Evolutionary conservation across 2,113 vertebrate species (phyloP).

Genomic region (Indri indri): DNA sequence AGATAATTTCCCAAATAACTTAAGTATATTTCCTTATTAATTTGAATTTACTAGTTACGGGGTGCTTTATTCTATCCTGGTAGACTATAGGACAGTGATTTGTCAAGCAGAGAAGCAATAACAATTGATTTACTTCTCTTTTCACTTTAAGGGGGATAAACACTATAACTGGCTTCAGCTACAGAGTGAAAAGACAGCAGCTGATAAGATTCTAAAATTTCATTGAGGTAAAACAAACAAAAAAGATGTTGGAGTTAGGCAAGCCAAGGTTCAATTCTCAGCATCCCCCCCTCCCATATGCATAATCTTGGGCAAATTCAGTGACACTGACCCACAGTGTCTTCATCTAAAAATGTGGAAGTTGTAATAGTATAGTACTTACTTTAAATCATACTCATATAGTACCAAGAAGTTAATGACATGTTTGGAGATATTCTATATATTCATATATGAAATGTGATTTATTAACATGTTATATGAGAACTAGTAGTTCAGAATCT

Average conservation of each 20-base stretch:
- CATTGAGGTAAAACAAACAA: not conserved
- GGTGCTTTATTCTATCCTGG: not conserved
- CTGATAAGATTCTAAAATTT: not conserved
- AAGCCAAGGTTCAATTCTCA: not conserved
- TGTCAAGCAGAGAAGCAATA: not conserved
- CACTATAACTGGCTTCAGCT: not conserved
- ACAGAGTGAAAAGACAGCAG: not conserved
- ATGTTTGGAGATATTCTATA: too few relatives aligned
- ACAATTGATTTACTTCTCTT: not conserved
- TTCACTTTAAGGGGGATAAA: not conserved
- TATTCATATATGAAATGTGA: slow-evolving; percentile 11
- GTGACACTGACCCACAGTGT: not conserved
- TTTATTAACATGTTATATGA: not conserved
- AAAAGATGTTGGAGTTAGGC: not conserved
- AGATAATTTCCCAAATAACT: not conserved
- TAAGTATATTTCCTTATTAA: not conserved
- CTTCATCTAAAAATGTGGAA: not conserved
- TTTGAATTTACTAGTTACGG: not conserved
- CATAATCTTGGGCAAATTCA: not conserved
- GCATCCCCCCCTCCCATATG: not conserved
- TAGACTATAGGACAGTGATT: not conserved
- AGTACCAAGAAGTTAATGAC: not conserved
- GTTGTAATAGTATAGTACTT: not conserved
- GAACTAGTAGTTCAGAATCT: not conserved
- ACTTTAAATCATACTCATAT: not conserved